Conservation (phyloP, 2,113 vertebrate species). For the Rhegmatorhina hoffmannsi region DNA sequence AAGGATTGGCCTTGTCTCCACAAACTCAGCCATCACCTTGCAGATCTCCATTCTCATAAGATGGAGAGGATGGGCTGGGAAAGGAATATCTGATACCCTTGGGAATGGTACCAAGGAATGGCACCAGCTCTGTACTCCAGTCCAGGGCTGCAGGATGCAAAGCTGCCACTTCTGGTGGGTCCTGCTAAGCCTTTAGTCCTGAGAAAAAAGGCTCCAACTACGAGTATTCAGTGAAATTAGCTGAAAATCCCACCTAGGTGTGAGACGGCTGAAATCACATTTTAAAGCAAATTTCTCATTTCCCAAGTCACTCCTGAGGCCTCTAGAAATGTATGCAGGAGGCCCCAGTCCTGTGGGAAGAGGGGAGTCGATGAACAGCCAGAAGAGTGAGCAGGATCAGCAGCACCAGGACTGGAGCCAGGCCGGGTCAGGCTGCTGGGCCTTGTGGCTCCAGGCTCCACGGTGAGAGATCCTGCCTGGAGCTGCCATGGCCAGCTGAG, state of each 20-base stretch:
- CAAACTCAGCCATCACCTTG: not conserved
- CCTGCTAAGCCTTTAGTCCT: not conserved
- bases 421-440: accelerated
- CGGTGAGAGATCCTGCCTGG: not conserved
- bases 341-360: not conserved
- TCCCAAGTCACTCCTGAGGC: not conserved
- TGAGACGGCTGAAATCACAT: constrained; percentile 23
- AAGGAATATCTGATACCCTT: not conserved
- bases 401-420: not conserved
- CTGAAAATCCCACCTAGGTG: constrained; percentile 40
- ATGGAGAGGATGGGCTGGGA: not conserved
- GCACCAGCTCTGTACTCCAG: not conserved
- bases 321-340: not conserved
- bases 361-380: not conserved
- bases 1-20: not conserved
- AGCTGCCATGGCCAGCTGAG: not conserved
- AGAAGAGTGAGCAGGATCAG: not conserved
- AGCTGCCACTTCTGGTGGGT: not conserved
- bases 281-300: constrained; percentile 41
- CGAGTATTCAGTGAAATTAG: not conserved
- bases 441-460: not conserved
- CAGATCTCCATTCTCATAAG: not conserved
- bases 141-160: not conserved
- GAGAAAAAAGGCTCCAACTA: not conserved
- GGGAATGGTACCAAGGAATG: not conserved